Base-by-base conservation (phyloP, 2,888 invertebrate genomes). In the Agrilus mali region DNA sequence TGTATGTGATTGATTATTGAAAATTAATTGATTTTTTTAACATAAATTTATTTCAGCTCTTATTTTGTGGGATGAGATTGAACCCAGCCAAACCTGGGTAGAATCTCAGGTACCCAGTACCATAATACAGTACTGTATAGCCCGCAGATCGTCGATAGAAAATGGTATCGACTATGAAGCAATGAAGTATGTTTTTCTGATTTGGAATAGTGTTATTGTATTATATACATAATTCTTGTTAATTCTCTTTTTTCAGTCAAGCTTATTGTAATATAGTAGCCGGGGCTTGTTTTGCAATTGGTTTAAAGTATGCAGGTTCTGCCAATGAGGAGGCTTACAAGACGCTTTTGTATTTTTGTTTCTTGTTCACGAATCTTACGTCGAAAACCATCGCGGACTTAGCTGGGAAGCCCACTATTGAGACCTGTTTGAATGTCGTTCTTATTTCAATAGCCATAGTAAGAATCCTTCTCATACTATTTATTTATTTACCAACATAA, bases 191-290 rank as follows among this genome's bases (percentile, higher is more conserved):
- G 71, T 61, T 43, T 42, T 40, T 39, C 43, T 42, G 36, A 31
- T 44, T 36, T 43, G 35, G 16, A 38, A 38, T 43, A 15, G 13
- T 17, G 1, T 33, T 35, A 39, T 12, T 40, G 12, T 36, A n/a
- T 27, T 27, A 10, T 22, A 2, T 22, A 7, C 10, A 10, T 10
- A 15, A 7, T 45, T 20, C n/a, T n/a, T n/a, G n/a, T 41, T 35
- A 12, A 36, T 47, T 36, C 44, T 40, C 32, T 47, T 42, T 47
- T 65, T 71, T 33, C 59, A 89, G 89, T 57, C 95, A 96, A 74
- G 94, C 94, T 0, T 97, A 93, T 68, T 93, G 95, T 67, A 95
- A 96, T 66, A 90, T 96, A 49, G 76, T 94, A 46, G 86, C 93
- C 0, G 98, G 97, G 14, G 93, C 90, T 2, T 92, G 94, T 54